Evolutionary conservation across 2,888 invertebrate genomes (phyloP), one percentile per base, ranked within the genome.

Genomic region (Andrena marginata): DNA sequence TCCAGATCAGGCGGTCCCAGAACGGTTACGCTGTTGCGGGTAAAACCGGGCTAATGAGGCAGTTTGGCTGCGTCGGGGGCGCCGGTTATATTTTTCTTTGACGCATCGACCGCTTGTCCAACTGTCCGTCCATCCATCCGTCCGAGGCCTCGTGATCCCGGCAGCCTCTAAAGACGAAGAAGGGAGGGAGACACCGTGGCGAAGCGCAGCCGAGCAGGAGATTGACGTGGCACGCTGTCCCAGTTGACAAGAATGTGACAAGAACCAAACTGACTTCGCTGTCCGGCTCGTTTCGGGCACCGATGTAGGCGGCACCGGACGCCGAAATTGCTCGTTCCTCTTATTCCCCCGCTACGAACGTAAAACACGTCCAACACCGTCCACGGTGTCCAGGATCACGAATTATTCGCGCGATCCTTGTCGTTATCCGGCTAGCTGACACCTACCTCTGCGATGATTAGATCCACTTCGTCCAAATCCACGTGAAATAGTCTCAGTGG

Each of bases 211-310:
- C 90, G 91, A 90, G 86, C 89, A 89, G 87, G 91, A 93, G 94
- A 94, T 94, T 94, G 93, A 94, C 93, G 93, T 91, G 92, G 92
- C 92, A 92, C 92, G 92, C 92, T 93, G 92, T 92, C 90, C 90
- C 85, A 85, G 89, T 93, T 94, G 94, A 94, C 94, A 94, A 94
- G 93, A 94, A 94, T 94, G 94, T 93, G 94, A 94, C 94, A 93
- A 92, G 93, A 91, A 92, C 91, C 89, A 89, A 90, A 89, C 91
- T 89, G 92, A 91, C 91, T 93, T 92, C 89, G 91, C 90, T 90
- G 90, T 82, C 87, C 86, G 86, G 82, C 84, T 88, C 85, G 85
- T 88, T 86, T 85, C 82, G 72, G 78, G 80, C 77, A 83, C 75
- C 86, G 82, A 89, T 86, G 87, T 89, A 89, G 89, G 88, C 89